phyloP scores from a whole-genome alignment of 2,888 invertebrate species.

The Trachelus iudaicus region DNA sequence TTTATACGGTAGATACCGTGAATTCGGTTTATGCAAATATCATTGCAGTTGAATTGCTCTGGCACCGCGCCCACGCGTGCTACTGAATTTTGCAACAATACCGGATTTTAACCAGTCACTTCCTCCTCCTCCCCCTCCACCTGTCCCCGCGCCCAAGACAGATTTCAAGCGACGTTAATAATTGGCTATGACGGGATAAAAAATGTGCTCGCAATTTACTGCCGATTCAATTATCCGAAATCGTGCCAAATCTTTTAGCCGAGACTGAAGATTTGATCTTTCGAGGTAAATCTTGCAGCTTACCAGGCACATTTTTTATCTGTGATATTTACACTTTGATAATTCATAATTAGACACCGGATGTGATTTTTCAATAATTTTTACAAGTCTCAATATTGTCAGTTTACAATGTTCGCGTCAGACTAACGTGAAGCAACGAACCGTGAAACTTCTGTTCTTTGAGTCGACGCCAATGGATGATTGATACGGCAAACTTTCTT shows the following conservation, averaged over 20 bases:
- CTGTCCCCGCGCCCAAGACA: accelerated
- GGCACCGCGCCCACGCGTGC: conserved; percentile 50
- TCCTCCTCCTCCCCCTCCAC: accelerated
- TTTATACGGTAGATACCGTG: conserved; percentile 31
- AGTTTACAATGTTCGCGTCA: neutral
- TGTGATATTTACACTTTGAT: neutral
- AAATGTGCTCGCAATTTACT: neutral
- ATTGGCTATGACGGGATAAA: neutral
- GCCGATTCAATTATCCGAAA: neutral
- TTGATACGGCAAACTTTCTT: neutral
- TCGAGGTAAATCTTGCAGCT: neutral
- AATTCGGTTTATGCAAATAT: conserved; percentile 59
- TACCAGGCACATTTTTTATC: neutral
- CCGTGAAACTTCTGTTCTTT: neutral
- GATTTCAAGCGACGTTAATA: neutral
- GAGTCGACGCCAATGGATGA: neutral
- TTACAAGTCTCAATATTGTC: neutral
- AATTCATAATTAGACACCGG: neutral
- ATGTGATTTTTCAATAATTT: neutral
- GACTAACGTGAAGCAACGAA: neutral
- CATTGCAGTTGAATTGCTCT: conserved; percentile 58
- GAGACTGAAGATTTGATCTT: neutral
- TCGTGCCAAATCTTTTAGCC: neutral
- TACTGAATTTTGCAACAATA: conserved; percentile 47
- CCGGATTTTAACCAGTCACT: neutral